Conservation (phyloP, 2,888 invertebrate genomes). For the Sclerodermus sp. region DNA sequence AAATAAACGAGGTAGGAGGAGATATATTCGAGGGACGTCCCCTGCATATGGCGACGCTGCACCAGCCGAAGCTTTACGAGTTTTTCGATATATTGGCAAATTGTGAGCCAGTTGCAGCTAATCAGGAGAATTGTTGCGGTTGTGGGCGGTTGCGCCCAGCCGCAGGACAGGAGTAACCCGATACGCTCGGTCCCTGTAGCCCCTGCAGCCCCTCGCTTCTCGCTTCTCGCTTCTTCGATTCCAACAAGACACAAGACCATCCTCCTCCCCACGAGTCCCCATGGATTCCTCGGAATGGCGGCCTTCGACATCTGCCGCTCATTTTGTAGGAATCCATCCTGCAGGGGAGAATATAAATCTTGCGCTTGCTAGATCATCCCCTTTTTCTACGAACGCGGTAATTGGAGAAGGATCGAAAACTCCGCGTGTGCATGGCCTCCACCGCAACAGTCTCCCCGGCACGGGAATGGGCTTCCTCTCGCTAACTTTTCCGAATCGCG, state of each 20-base stretch:
- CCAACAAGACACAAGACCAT: conserved; percentile 1
- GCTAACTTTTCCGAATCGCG: no score
- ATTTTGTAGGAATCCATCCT: conserved; percentile 24
- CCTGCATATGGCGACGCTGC: conserved; percentile 33
- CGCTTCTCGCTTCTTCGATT: not conserved
- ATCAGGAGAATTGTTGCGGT: conserved; percentile 53
- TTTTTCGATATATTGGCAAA: conserved; percentile 54
- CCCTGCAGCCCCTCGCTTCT: not conserved
- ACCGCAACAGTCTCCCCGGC: no score
- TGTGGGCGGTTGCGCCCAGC: conserved; percentile 46
- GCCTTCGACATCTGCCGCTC: conserved; percentile 52
- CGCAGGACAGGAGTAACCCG: conserved; percentile 44
- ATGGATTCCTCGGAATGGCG: conserved; percentile 46
- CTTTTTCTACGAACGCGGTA: conserved; percentile 14
- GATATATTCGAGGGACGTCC: conserved; percentile 25
- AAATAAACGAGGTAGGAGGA: conserved; percentile 16
- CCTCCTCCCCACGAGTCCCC: conserved; percentile 28
- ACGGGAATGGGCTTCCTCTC: no score
- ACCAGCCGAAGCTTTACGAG: conserved; percentile 45
- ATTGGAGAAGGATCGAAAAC: conserved; percentile 18
- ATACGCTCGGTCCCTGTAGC: conserved; percentile 29
- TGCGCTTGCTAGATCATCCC: no score
- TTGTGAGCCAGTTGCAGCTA: conserved; percentile 46
- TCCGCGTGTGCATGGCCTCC: no score
- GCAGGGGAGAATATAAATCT: conserved; percentile 19